Conservation (phyloP, 2,797 vertebrate genomes). For the Poecilia velifera region DNA sequence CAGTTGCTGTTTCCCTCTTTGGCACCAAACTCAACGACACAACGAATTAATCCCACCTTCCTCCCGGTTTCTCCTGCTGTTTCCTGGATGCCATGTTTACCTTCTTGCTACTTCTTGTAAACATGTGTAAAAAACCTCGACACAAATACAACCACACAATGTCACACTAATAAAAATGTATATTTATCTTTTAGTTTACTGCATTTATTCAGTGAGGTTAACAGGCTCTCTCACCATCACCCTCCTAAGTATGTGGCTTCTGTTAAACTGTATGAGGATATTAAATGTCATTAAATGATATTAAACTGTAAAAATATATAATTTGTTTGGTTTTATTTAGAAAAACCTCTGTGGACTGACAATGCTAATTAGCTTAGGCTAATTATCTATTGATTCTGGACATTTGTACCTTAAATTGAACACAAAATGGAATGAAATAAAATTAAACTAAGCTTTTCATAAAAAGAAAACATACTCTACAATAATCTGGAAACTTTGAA, state of each 20-base stretch:
- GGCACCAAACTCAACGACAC: slow-evolving; percentile 9
- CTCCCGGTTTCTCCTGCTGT: neutral
- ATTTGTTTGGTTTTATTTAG: neutral
- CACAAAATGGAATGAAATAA: neutral
- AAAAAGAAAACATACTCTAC: neutral
- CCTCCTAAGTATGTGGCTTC: neutral
- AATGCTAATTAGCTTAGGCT: neutral
- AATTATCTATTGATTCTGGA: neutral
- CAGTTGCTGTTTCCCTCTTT: slow-evolving; percentile 8
- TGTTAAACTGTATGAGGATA: neutral
- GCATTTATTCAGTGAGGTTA: neutral
- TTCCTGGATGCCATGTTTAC: neutral
- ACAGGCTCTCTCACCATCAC: neutral
- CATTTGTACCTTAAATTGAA: neutral
- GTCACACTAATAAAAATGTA: neutral
- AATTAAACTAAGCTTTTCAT: neutral
- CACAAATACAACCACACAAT: neutral
- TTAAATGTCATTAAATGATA: neutral
- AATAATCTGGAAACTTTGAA: neutral
- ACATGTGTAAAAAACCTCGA: neutral
- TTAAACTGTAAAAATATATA: neutral
- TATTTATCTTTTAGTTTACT: neutral
- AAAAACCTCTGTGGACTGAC: neutral
- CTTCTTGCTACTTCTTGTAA: neutral
- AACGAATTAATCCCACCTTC: slow-evolving; percentile 6